phyloP scores from a whole-genome alignment of 2,113 vertebrate genomes.

The Sakesphorus luctuosus region DNA sequence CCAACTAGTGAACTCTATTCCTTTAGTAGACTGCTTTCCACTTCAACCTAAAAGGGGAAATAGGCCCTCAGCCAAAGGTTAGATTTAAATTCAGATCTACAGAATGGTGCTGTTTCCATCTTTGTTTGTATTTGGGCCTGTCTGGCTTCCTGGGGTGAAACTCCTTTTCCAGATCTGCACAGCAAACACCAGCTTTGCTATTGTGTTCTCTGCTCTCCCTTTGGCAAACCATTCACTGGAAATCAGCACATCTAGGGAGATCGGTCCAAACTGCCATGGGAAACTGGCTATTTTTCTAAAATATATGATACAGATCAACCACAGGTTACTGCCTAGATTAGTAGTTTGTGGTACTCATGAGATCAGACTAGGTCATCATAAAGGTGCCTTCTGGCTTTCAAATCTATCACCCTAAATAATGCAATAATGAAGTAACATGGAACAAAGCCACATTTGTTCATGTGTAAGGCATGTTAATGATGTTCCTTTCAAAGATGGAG shows the following conservation, averaged over 20 bases:
- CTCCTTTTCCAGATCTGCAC: slow-evolving; percentile 36
- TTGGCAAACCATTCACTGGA: slow-evolving; percentile 32
- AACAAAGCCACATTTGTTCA: slow-evolving; percentile 61
- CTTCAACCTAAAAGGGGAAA: background rate
- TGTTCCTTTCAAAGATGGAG: slow-evolving; percentile 43
- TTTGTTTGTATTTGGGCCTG: slow-evolving; percentile 61
- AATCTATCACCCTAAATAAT: slow-evolving; percentile 42
- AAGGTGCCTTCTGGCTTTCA: slow-evolving; percentile 64
- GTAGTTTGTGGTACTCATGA: slow-evolving; percentile 50
- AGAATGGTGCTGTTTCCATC: slow-evolving; percentile 26
- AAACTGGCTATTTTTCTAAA: slow-evolving; percentile 67
- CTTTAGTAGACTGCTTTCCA: background rate
- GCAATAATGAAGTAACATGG: slow-evolving; percentile 64
- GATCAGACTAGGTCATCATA: slow-evolving; percentile 61
- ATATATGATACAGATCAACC: slow-evolving; percentile 46
- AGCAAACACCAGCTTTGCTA: slow-evolving; percentile 24
- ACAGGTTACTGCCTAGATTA: slow-evolving; percentile 54
- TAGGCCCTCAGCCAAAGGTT: slow-evolving; percentile 35
- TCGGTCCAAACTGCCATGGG: slow-evolving; percentile 61
- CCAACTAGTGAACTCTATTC: background rate
- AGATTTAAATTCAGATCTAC: slow-evolving; percentile 52
- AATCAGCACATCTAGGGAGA: slow-evolving; percentile 47
- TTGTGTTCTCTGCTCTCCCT: slow-evolving; percentile 24
- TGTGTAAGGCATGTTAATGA: slow-evolving; percentile 62
- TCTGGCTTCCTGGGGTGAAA: slow-evolving; percentile 62